phyloP scores from a whole-genome alignment of 1,140 invertebrate genomes.

The Lepidurus packardi region DNA sequence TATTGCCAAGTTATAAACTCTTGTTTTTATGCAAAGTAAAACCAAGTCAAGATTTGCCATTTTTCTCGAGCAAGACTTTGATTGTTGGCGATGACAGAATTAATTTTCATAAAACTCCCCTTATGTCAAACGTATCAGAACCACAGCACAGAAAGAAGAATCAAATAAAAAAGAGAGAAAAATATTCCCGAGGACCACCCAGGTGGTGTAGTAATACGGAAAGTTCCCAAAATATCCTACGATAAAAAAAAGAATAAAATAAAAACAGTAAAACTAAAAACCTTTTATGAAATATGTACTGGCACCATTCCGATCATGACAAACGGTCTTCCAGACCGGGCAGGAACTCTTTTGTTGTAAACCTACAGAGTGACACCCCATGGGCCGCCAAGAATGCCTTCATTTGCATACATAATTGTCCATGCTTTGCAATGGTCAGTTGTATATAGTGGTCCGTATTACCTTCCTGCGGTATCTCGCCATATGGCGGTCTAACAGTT shows the following conservation, averaged over 20 bases:
- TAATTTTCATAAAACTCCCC: constrained; percentile 1
- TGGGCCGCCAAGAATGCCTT: constrained; percentile 14
- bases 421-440: constrained; percentile 18
- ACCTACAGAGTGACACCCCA: constrained; percentile 16
- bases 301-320: constrained; percentile 16
- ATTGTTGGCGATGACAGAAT: constrained; percentile 4
- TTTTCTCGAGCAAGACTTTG: neutral
- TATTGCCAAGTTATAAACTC: neutral
- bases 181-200: neutral
- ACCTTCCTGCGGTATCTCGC: no score
- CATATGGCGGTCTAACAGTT: no score
- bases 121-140: neutral
- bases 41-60: neutral
- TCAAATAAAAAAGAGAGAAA: neutral
- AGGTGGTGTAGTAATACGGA: neutral
- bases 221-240: neutral
- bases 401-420: constrained; percentile 19
- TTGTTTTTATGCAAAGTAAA: neutral
- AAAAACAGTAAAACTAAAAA: neutral
- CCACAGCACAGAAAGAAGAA: neutral
- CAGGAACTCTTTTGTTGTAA: constrained; percentile 4
- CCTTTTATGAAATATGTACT: constrained; percentile 7
- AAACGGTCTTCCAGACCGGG: neutral
- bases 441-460: neutral
- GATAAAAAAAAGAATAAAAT: neutral